Conservation (phyloP, 2,113 vertebrate genomes). For the Prietella phreatophila region DNA sequence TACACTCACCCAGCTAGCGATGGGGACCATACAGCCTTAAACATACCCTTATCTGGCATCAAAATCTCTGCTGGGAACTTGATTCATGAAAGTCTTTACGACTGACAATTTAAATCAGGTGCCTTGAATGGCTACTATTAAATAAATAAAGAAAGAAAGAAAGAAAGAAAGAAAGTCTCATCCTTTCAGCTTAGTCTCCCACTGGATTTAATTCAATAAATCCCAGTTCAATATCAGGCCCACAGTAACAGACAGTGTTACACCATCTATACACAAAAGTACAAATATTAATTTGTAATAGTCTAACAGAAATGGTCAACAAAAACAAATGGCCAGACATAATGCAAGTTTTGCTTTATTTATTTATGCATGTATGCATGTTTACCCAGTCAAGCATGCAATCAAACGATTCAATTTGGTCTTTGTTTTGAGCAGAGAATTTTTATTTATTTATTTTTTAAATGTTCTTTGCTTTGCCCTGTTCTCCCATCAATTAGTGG, state of each 20-base stretch:
- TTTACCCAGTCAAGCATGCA: not conserved
- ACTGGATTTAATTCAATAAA: not conserved
- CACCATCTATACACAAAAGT: not conserved
- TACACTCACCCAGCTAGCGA: not conserved
- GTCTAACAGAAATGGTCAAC: not conserved
- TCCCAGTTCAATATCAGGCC: not conserved
- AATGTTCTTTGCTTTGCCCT: slow-evolving; percentile 23
- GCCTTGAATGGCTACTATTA: not conserved
- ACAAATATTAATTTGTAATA: not conserved
- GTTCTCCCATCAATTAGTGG: slow-evolving; percentile 33
- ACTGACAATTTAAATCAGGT: not conserved
- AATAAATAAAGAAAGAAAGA: no score
- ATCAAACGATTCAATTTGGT: not conserved
- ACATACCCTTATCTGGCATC: not conserved
- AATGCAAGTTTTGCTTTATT: not conserved
- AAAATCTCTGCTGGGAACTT: not conserved
- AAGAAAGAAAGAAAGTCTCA: not conserved
- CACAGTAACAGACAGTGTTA: not conserved
- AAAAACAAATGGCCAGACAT: not conserved
- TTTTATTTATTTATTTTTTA: no score
- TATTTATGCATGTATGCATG: not conserved
- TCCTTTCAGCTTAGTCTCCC: not conserved
- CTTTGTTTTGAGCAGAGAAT: not conserved
- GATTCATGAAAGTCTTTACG: not conserved
- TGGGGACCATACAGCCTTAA: not conserved